Evolutionary conservation across 2,113 vertebrate genomes (phyloP), one percentile per base, ranked within the genome.

Genomic region (Blennius ocellaris): DNA sequence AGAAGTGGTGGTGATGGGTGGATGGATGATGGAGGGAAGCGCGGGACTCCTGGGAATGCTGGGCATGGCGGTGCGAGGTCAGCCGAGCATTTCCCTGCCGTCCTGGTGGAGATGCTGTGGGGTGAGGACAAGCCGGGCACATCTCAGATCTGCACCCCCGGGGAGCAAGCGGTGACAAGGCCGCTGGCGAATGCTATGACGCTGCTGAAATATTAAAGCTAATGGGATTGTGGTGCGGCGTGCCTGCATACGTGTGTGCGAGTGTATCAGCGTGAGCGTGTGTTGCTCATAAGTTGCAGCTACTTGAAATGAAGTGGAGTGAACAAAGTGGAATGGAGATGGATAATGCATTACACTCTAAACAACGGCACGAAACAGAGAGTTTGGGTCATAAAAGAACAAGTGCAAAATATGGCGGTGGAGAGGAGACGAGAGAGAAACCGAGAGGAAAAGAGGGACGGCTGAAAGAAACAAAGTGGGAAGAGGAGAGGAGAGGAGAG

Each of bases 151-250:
- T 15, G 81, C 5, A 55, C 76, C 80, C 74, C 80, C 3, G 21
- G 76, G 69, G 85, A 60, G 14, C 65, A 40, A 78, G 67, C 72
- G 61, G 69, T 81, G 89, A 91, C 88, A 82, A 85, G 88, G 80
- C 85, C 65, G 6, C 71, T 53, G 79, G 87, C 73, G 49, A 78
- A 66, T 14, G 64, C 73, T 79, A 73, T 82, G 87, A 84, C 62
- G 81, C 85, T 76, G 52, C 78, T 91, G 85, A 92, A 92, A 90
- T 89, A 88, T 92, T 91, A 86, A 91, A 82, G 88, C 84, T 88
- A 92, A 91, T 90, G 89, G 87, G 87, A 81, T 60, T 38, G 61
- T 30, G 49, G 69, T 14, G 12, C 71, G 0, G 66, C 56, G 1
- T 56, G 68, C 41, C 40, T 7, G 63, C 60, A 44, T 66, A 38